Base-by-base conservation (phyloP, 1,140 invertebrate species). In the Zaprionus lachaisei region DNA sequence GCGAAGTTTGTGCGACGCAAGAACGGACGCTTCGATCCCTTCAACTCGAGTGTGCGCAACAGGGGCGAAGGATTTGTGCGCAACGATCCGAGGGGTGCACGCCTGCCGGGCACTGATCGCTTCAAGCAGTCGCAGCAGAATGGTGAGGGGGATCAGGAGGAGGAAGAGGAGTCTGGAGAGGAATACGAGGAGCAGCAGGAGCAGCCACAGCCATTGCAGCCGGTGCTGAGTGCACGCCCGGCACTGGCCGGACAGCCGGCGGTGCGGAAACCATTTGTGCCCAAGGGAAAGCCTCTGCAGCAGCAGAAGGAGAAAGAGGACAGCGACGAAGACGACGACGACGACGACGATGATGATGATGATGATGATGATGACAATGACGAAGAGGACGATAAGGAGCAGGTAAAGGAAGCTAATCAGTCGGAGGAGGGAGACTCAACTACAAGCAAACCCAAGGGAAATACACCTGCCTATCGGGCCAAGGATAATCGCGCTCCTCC, bases 101-200 rank as follows among this genome's bases (percentile, higher is more conserved):
- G 77, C 1, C 24, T 92, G 15, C 91, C 91, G 1, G 87, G 82
- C 14, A 24, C 81, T 1, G 75, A 86, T 20, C 86, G 82, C 6
- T 92, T 92, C 20, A 85, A 80, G 66, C 17, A 60, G 22, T 56
- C 75, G 28, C 20, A 65, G 17, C 38, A 55, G 9, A 65, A 62
- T 4, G 60, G 62, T 1, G 61, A 69, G 14, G 74, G 79, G 4
- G 62, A 93, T 66, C 90, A 92, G 20, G 93, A 94, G 31, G 94
- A 94, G 77, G 93, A 94, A 62, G 81, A 93, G 28, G 93, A 94
- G 38, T 94, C 94, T 77, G 93, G 94, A 64, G 83, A 93, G 79
- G 91, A 93, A 20, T 93, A 94, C 22, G 67, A 67, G 44, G 64
- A 49, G 47, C 71, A 73, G 9, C 66, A 72, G n/a, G 44, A 58